Evolutionary conservation across 2,888 invertebrate species (phyloP), one percentile per base, ranked within the genome.

Genomic region (Amblyjoppa fuscipennis): DNA sequence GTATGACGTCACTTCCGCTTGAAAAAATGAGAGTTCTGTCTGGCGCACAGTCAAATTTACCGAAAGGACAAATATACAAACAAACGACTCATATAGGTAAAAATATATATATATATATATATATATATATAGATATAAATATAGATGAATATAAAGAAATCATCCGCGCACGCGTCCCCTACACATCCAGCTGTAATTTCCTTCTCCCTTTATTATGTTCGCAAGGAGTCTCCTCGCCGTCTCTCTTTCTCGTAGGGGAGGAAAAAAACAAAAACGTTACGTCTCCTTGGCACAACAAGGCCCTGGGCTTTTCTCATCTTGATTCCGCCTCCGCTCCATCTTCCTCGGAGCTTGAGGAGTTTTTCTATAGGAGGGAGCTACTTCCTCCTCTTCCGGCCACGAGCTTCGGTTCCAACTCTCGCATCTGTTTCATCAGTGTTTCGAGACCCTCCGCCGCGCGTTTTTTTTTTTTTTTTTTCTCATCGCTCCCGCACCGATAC

Each of bases 201-300:
- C 13, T 20, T 41, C 25, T 51, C 64, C 71, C 78, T 81, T 66
- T 74, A 82, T 75, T 31, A 31, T 31, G 78, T 78, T 31, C 28
- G 49, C 31, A 75, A 53, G 51, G 31, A 69, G 45, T 49, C 34
- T 59, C 59, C 34, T 41, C 61, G 41, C 69, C 53, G 9, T 53
- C 34, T 81, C 20, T 34, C 7, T 45, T 53, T 81, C 16, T 53
- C 53, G 11, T 31, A 78, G 53, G 28, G 45, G 20, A 53, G 66
- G 74, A 64, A 79, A 68, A 73, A 73, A 80, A 87, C 56, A 79
- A 68, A 73, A 73, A 80, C 87, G 83, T 86, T 79, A 78, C 83
- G 74, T 88, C 80, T 85, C 85, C 83, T 84, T 70, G 61, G 87
- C 79, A 84, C 87, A 87, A 88, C 87, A 88, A 87, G 88, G 77